These are phyloP conservation scores for Ploceus nigricollis DNA, from an alignment of 2,113 vertebrate species.

Conservation along the genomic window DNA sequence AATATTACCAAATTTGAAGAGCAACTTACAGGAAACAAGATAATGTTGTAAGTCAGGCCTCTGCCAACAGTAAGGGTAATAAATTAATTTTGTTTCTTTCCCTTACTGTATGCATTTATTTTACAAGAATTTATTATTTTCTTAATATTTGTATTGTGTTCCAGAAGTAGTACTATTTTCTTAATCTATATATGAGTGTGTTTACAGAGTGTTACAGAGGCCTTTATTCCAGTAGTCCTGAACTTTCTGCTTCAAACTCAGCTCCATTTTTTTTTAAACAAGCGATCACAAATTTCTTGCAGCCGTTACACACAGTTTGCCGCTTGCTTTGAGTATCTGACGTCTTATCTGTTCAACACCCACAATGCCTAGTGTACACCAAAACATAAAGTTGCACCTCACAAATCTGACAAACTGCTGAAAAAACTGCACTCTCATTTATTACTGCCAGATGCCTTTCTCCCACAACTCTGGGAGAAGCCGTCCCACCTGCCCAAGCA, in stretches of 20 bases:
- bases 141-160: not conserved
- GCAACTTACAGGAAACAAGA: not conserved
- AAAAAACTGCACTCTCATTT: not conserved
- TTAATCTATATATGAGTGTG: not conserved
- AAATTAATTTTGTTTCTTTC: not conserved
- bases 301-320: rapidly evolving
- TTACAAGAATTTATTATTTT: not conserved
- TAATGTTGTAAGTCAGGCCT: not conserved
- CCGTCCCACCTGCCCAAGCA: not conserved
- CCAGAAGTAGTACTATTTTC: not conserved
- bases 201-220: not conserved
- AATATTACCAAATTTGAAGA: not conserved
- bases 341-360: not conserved
- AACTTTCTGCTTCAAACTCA: not conserved
- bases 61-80: not conserved
- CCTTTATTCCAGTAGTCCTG: not conserved
- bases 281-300: not conserved
- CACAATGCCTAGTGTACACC: not conserved
- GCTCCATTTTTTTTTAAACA: not conserved
- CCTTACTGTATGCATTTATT: not conserved
- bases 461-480: not conserved
- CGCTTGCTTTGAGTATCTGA: not conserved
- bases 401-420: not conserved
- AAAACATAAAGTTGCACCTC: not conserved
- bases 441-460: not conserved